Base-by-base conservation (phyloP, 2,888 invertebrate species). In the Phortica magna region DNA sequence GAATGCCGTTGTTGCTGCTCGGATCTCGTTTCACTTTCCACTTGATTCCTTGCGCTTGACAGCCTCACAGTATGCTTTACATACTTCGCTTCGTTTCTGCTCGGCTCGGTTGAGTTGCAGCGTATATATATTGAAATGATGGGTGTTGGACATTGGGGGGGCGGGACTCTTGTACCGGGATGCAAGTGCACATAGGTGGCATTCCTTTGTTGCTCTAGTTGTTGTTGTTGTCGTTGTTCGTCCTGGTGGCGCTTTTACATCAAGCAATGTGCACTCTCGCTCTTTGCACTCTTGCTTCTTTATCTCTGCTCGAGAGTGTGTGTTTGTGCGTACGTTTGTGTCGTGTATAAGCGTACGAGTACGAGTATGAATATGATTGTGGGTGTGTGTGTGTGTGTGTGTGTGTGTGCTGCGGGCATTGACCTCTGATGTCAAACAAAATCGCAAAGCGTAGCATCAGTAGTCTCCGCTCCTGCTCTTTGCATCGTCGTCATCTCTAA, bases 361-460 rank as follows among this genome's bases (percentile, higher is more conserved):
- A 17, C 17, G 59, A 17, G 19, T 41, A 22, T 48, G 67, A 53
- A n/a, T 61, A 39, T 61, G 71, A 71, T 22, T 72, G 53, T 76
- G 57, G 65, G 68, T 68, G 76, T 76, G 76, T 75, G 68, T 67
- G 42, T 67, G 42, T 73, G n/a, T 41, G 61, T 57, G 65, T 65
- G 53, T 73, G 68, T 48, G 74, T 57, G 55, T 65, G 75, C 75
- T 77, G 73, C 84, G 88, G 84, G 80, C 87, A 87, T 87, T 87
- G 87, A 87, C 88, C 87, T 88, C 83, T 88, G 88, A 88, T 88
- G 86, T 85, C 86, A 88, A 88, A 87, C 86, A 82, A 87, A 87
- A 83, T 88, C 87, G 61, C 72, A 57, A 55, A 22, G 70, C 12
- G 76, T 72, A 22, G 22, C 19, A 31, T 59, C 22, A 14, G n/a